Evolutionary conservation across 2,113 vertebrate species (phyloP), one percentile per base, ranked within the genome.

Genomic region (Misgurnus mizolepis): DNA sequence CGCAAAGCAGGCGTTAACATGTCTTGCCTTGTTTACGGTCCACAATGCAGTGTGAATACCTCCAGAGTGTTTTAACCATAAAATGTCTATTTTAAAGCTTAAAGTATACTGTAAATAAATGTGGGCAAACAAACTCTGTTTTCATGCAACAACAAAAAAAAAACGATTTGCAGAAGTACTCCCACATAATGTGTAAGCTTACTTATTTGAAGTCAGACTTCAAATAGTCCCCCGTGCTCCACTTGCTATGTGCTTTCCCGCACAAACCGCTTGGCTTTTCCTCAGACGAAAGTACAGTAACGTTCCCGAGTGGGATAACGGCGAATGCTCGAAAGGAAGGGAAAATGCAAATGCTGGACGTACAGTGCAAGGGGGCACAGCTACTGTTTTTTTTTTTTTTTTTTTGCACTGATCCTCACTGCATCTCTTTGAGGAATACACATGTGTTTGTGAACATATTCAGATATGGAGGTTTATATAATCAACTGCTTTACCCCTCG

Each of bases 181-280:
- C 92, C 91, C 87, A 93, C 91, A 85, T 88, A 61, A 89, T 89
- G 86, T 88, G 76, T 85, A 82, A 88, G 80, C 86, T 85, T 73
- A 62, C 70, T 78, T 86, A 55, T 91, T 92, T 93, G 89, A 92
- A 92, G 90, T 67, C 70, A 39, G 82, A 87, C 88, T 91, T 90
- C 89, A 90, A 85, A 88, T 85, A 87, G 83, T 87, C 79, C 82
- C 85, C 85, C 83, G 22, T 70, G 69, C 79, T 82, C 67, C n/a
- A 15, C 61, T 80, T 61, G 77, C 73, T 80, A 74, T 82, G 82
- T 47, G 22, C 18, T 89, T 82, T 74, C 78, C 78, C 91, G 89
- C 91, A 91, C 89, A 90, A 89, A 50, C 47, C 34, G 77, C 83
- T 88, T 78, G 69, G 60, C 74, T 76, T 83, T 85, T 83, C 82